Evolutionary conservation across 2,113 vertebrate genomes (phyloP).

Genomic region (Fulica atra): DNA sequence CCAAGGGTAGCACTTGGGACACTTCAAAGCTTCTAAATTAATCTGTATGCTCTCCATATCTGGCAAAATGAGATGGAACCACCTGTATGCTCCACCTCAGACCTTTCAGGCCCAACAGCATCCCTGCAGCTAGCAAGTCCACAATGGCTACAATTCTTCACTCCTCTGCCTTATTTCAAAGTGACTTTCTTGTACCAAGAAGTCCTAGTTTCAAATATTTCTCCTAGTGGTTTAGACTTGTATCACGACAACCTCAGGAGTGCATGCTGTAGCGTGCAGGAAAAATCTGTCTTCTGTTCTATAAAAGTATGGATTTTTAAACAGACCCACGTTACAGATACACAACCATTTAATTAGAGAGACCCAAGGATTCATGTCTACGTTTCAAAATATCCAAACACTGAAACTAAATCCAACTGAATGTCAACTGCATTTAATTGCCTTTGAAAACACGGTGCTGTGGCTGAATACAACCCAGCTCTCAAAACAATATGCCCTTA

Average conservation of each 20-base stretch:
- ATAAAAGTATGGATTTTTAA: background rate
- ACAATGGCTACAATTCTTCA: background rate
- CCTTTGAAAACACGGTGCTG: background rate
- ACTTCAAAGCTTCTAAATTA: background rate
- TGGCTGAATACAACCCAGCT: background rate
- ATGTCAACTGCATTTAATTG: background rate
- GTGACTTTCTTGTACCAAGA: background rate
- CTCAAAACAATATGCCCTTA: background rate
- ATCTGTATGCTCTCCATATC: background rate
- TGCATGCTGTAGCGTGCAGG: background rate
- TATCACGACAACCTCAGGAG: background rate
- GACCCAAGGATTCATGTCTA: background rate
- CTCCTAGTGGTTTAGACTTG: background rate
- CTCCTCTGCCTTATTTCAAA: background rate
- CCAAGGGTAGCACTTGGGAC: rapidly evolving
- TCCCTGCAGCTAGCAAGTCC: background rate
- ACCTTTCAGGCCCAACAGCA: background rate
- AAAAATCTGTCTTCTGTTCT: background rate
- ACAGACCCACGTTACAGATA: background rate
- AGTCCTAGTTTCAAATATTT: background rate
- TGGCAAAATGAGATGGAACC: background rate
- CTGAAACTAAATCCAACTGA: background rate
- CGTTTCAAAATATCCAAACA: background rate
- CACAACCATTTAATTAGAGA: background rate
- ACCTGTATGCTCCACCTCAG: background rate